Base-by-base conservation (phyloP, 2,888 invertebrate species). In the Meliscaeva auricollis region DNA sequence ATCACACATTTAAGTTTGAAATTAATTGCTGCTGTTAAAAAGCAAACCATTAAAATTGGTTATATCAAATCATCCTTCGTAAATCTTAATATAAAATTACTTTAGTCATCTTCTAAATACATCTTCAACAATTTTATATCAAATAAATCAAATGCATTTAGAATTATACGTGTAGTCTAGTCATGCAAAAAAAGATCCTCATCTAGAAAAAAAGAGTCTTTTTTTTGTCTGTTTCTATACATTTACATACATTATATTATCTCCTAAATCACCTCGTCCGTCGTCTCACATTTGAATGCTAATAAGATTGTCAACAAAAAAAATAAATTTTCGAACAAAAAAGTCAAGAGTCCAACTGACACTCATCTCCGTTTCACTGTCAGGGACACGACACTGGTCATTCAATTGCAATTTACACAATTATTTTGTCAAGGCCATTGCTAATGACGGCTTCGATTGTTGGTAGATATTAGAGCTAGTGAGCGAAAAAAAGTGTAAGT, bases 391-490 rank as follows among this genome's bases (percentile, higher is more conserved):
- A 38, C n/a, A n/a, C n/a, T 20, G 35, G 0, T 3, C 35, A 50
- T 8, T 66, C 50, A 66, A 50, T 50, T 35, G 32, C 35, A 66
- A 66, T 66, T 66, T 66, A n/a, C 66, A 66, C 66, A 17, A 35
- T 66, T 66, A 15, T 20, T n/a, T 66, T 35, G 13, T 22, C 48
- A 50, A 50, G 66, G 66, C 4, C 50, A 35, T 20, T 17, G 30
- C 30, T 17, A 46, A 32, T 41, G 46, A 5, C 17, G 15, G 9
- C 2, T 26, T 26, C 26, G 9, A 54, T 54, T 15, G 46, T 13
- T 64, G 44, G 1, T 26, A 26, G 4, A 4, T 1, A 17, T 32
- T 32, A 46, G 30, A 0, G 7, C 11, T 7, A 26, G 22, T n/a
- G 0, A 22, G 22, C n/a, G 26, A 26, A 7, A n/a, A 38, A 38